A percentile compares a stretch with the other conserved stretches of the same genome.
These are phyloP conservation scores for Heliconius ethilla DNA, from an alignment of 2,888 invertebrate genomes.

Conservation along the genomic window DNA sequence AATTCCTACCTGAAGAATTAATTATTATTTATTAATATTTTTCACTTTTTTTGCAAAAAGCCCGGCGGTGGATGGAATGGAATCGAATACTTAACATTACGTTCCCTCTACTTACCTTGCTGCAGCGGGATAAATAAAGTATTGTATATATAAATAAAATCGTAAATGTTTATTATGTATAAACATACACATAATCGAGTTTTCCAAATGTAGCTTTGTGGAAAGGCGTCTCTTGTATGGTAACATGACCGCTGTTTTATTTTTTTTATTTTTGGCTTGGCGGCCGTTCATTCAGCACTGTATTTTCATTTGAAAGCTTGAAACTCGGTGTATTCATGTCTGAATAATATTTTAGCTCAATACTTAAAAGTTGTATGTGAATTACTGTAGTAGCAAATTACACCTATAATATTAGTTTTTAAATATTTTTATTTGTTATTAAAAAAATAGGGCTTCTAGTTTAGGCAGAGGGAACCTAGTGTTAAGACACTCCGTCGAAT, in stretches of 20 bases:
- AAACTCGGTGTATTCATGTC: slow-evolving; percentile 55
- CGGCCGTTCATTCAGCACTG: slow-evolving; percentile 68
- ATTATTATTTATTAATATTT: too few relatives aligned
- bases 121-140: background rate
- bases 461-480: too few relatives aligned
- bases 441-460: too few relatives aligned
- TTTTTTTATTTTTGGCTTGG: slow-evolving; percentile 54
- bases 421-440: too few relatives aligned
- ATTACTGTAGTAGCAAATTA: background rate
- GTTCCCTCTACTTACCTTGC: too few relatives aligned
- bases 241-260: slow-evolving; percentile 65
- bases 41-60: too few relatives aligned
- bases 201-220: slow-evolving; percentile 52
- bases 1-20: too few relatives aligned
- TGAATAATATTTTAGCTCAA: slow-evolving; percentile 49
- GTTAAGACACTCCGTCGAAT: too few relatives aligned
- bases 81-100: too few relatives aligned
- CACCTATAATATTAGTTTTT: background rate
- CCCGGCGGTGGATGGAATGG: too few relatives aligned
- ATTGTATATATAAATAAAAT: background rate
- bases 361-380: slow-evolving; percentile 35
- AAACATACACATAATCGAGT: slow-evolving; percentile 50
- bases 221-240: slow-evolving; percentile 63
- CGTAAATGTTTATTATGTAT: slow-evolving; percentile 35
- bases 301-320: slow-evolving; percentile 71